Base-by-base conservation (phyloP, 2,888 invertebrate genomes). In the Megaustenia siamemsis region DNA sequence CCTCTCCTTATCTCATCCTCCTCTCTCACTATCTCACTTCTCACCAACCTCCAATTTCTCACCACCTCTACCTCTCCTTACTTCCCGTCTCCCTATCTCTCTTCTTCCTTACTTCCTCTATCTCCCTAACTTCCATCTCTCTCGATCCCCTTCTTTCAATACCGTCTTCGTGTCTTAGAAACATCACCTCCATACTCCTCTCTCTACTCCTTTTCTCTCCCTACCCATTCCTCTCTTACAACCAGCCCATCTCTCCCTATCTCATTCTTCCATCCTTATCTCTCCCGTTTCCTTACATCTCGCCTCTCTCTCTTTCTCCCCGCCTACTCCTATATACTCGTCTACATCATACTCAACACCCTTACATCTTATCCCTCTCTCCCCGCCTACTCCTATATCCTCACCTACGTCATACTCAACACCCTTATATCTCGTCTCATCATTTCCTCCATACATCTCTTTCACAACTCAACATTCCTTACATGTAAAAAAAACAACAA, bases 291-390 rank as follows among this genome's bases (percentile, higher is more conserved):
- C n/a, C n/a, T n/a, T n/a, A n/a, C n/a, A n/a, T n/a, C n/a, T n/a
- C n/a, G n/a, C n/a, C 60, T 79, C 43, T 63, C 38, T 79, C 79
- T 78, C 60, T 60, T 53, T 78, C 78, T 78, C 60, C 53, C 60
- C n/a, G 6, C 32, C 60, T 35, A 6, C 45, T 28, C 49, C 28
- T 45, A 6, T 32, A 43, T 76, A n/a, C n/a, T 21, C 45, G 45
- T 49, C 21, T 76, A 43, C 45, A n/a, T 35, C 28, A n/a, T n/a
- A 32, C 24, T 15, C 12, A 12, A 12, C 38, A 10, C 38, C 35
- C 38, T 24, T 40, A 32, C 71, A 32, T 32, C 32, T 32, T 38
- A 21, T 71, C 38, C 32, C 38, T 71, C 38, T 71, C 38, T n/a
- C 24, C 24, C 66, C 8, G 8, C 49, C 18, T 49, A 10, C 18